These are phyloP conservation scores for Phalacrocorax carbo DNA, from an alignment of 2,113 vertebrate species.

Conservation along the genomic window DNA sequence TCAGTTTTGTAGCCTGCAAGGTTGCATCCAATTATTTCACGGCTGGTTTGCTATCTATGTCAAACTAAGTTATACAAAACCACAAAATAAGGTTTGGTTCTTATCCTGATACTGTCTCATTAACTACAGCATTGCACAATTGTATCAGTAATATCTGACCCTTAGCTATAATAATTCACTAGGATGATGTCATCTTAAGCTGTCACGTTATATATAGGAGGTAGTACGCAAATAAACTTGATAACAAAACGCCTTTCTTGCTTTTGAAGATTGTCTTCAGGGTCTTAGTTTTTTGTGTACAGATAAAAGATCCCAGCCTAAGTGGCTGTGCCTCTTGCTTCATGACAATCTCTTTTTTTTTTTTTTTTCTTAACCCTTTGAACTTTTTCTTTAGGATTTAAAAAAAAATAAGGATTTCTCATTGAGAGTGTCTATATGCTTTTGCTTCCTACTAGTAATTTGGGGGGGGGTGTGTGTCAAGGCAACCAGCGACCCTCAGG, in stretches of 20 bases:
- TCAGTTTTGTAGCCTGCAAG: background rate
- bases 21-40: background rate
- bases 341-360: background rate
- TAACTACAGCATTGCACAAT: constrained; percentile 38
- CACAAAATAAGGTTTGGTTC: constrained; percentile 46
- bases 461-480: background rate
- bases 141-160: constrained; percentile 56
- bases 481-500: background rate
- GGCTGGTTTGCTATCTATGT: background rate
- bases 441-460: background rate
- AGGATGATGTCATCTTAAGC: constrained; percentile 32
- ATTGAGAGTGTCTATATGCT: background rate
- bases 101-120: constrained; percentile 24
- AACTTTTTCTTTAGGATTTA: background rate
- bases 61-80: constrained; percentile 21
- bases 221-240: constrained; percentile 43
- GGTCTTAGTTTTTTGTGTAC: background rate
- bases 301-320: background rate
- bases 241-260: constrained; percentile 23
- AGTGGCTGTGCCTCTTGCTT: background rate
- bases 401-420: background rate
- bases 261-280: constrained; percentile 44
- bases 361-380: background rate
- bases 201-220: background rate
- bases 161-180: constrained; percentile 60